These are phyloP conservation scores for Loris lydekkerianus DNA, from an alignment of 2,797 vertebrate species.

Conservation along the genomic window DNA sequence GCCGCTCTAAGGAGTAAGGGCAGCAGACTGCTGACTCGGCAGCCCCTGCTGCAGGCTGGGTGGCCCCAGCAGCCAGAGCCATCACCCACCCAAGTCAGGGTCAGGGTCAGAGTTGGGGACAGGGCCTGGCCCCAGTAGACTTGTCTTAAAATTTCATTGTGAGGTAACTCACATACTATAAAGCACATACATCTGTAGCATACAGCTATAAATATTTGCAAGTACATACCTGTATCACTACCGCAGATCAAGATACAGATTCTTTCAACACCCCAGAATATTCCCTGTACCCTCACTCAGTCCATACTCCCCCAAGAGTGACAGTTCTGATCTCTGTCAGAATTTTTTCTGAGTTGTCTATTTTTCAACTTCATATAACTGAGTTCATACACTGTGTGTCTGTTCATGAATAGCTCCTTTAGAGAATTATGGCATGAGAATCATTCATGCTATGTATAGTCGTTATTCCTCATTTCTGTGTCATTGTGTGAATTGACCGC, in stretches of 20 bases:
- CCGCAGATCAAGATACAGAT: not conserved
- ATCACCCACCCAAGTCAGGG: rapidly evolving
- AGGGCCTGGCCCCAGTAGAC: not conserved
- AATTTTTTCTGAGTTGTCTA: not conserved
- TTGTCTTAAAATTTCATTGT: not conserved
- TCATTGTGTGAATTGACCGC: not conserved
- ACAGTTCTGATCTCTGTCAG: not conserved
- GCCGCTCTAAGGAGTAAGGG: constrained; percentile 79
- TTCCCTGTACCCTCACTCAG: not conserved
- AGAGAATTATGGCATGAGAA: not conserved
- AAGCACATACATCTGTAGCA: not conserved
- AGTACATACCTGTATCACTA: not conserved
- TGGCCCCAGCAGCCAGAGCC: not conserved
- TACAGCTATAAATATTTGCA: not conserved
- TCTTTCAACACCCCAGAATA: not conserved
- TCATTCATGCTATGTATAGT: too few species aligned
- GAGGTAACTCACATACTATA: not conserved
- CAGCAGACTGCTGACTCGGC: not conserved
- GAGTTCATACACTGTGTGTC: not conserved
- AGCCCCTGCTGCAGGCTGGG: not conserved
- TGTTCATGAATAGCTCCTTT: not conserved
- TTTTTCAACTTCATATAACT: not conserved
- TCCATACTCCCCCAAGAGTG: not conserved
- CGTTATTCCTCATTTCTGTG: not conserved
- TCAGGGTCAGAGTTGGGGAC: not conserved